phyloP scores from a whole-genome alignment of 2,113 vertebrate species.

The Amblyornis subalaris region DNA sequence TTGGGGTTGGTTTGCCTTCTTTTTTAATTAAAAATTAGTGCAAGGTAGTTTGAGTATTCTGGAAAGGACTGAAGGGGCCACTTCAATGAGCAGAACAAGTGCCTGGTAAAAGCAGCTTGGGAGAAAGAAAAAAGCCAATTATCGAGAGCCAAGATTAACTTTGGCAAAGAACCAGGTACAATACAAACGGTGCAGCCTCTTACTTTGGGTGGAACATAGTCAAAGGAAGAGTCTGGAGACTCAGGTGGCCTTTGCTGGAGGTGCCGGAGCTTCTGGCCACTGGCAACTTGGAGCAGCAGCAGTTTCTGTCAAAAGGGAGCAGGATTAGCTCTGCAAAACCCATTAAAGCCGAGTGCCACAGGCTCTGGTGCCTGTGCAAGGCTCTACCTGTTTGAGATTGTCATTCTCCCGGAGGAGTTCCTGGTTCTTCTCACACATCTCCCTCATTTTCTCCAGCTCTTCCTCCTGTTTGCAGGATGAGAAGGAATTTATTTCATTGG shows the following conservation, averaged over 20 bases:
- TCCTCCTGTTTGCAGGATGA: conserved; percentile 77
- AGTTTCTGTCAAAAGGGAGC: conserved; percentile 75
- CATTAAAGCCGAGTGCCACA: accelerated
- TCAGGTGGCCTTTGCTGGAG: not conserved
- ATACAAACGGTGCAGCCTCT: not conserved
- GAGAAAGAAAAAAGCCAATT: not conserved
- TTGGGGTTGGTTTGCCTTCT: not conserved
- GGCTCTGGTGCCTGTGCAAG: not conserved
- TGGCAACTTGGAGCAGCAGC: conserved; percentile 78
- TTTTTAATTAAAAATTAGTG: not conserved
- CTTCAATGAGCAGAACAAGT: not conserved
- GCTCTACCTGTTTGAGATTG: conserved; percentile 78
- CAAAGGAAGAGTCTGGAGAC: conserved; percentile 82
- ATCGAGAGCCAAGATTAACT: not conserved
- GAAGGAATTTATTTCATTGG: not conserved
- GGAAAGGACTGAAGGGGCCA: not conserved
- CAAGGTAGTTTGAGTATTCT: not conserved
- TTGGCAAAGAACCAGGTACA: not conserved
- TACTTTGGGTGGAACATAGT: conserved; percentile 90
- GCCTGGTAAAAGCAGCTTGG: not conserved
- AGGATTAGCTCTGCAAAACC: not conserved
- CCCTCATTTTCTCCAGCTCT: conserved; percentile 82
- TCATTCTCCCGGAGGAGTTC: conserved; percentile 81
- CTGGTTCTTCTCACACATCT: conserved; percentile 83
- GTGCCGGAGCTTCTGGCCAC: conserved; percentile 70